Conservation (phyloP, 1,140 invertebrate species). For the Formica selysi region DNA sequence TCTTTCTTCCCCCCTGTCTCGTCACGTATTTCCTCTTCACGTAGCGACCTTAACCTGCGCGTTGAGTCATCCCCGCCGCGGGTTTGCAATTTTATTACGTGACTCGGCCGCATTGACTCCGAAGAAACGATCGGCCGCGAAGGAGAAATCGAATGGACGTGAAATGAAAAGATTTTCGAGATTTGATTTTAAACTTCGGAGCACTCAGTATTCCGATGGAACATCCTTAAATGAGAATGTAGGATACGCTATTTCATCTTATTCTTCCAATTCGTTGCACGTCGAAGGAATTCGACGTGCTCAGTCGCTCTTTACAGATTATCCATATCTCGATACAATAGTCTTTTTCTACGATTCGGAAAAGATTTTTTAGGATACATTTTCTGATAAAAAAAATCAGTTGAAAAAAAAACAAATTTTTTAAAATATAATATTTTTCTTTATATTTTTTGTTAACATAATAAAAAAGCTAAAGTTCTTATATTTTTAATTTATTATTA, state of each 20-base stretch:
- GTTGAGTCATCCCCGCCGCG: constrained; percentile 45
- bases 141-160: not conserved
- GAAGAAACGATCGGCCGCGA: constrained; percentile 8
- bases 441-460: too few species aligned
- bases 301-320: not conserved
- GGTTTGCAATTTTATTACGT: constrained; percentile 60
- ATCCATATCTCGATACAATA: not conserved
- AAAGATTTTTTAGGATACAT: not conserved
- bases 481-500: too few species aligned
- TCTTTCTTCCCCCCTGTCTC: constrained; percentile 10
- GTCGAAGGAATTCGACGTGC: not conserved
- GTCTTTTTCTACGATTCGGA: not conserved
- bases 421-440: too few species aligned
- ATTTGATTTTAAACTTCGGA: not conserved
- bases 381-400: too few species aligned
- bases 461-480: too few species aligned
- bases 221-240: constrained; percentile 1
- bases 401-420: too few species aligned
- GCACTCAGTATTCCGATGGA: not conserved
- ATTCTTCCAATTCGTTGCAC: not conserved
- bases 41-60: constrained; percentile 54
- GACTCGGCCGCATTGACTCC: constrained; percentile 50
- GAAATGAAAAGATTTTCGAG: not conserved
- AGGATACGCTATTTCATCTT: not conserved
- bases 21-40: constrained; percentile 56